Percentiles rank a stretch among this genome's conserved stretches.
These are phyloP conservation scores for Scartelaos histophorus DNA, from an alignment of 2,113 vertebrate species.

Conservation along the genomic window DNA sequence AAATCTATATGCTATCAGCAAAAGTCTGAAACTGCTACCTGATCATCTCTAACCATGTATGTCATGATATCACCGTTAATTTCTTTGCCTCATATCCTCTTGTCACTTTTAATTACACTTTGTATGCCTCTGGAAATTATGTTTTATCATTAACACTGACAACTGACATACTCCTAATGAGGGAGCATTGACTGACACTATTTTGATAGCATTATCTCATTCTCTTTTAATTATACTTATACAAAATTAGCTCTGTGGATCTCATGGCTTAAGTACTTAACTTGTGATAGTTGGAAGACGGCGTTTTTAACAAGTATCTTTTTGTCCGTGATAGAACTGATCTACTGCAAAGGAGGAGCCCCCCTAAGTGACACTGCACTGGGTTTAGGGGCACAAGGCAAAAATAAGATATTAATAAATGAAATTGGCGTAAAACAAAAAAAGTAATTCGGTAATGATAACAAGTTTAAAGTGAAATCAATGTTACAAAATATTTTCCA, in stretches of 20 bases:
- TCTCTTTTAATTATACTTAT: constrained; percentile 7
- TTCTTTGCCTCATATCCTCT: neutral
- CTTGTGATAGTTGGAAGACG: neutral
- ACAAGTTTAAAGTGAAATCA: too few species aligned
- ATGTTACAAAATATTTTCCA: too few species aligned
- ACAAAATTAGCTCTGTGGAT: constrained; percentile 3
- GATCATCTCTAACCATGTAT: neutral
- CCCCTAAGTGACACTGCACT: neutral
- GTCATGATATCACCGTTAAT: neutral
- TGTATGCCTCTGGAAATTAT: neutral
- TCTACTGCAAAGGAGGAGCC: neutral
- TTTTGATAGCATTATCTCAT: constrained; percentile 9
- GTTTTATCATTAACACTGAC: neutral
- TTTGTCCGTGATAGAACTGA: neutral
- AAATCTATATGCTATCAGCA: neutral
- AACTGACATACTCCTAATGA: neutral
- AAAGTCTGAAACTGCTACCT: neutral
- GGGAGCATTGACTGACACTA: neutral
- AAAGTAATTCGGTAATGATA: too few species aligned
- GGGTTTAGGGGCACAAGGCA: neutral
- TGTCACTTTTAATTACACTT: constrained; percentile 6
- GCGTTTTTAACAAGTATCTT: neutral
- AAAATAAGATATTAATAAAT: neutral
- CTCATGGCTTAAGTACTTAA: constrained; percentile 1
- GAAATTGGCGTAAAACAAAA: too few species aligned